Evolutionary conservation across 2,113 vertebrate genomes (phyloP).

Genomic region (Acanthochromis polyacanthus): DNA sequence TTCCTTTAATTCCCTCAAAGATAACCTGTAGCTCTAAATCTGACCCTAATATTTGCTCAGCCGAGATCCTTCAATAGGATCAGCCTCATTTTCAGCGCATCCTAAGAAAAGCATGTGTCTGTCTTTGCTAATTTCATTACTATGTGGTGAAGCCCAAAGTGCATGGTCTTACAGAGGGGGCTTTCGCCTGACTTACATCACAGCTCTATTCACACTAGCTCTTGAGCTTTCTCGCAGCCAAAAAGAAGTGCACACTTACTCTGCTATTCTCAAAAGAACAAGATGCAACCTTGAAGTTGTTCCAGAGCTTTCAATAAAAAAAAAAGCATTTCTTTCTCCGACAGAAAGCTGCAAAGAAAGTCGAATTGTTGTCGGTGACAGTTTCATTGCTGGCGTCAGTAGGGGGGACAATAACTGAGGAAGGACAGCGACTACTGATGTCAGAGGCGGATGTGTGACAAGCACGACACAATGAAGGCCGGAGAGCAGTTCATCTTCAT

Average conservation of each 20-base stretch:
- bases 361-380: constrained; percentile 52
- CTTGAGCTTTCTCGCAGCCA: constrained; percentile 20
- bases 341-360: constrained; percentile 38
- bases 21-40: constrained; percentile 6
- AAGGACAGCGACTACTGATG: constrained; percentile 57
- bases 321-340: constrained; percentile 16
- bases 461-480: constrained; percentile 27
- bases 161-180: constrained; percentile 38
- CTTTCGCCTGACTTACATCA: constrained; percentile 53
- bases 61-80: constrained; percentile 8
- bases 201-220: constrained; percentile 35
- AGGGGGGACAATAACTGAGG: constrained; percentile 43
- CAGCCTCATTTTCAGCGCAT: background rate
- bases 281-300: constrained; percentile 68
- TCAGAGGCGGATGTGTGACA: constrained; percentile 46
- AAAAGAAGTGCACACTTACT: constrained; percentile 40
- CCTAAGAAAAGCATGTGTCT: constrained; percentile 2
- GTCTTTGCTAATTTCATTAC: constrained; percentile 26
- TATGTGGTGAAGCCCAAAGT: constrained; percentile 38
- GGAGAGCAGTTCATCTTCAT: background rate
- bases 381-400: constrained; percentile 61
- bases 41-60: constrained; percentile 1
- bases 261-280: constrained; percentile 52
- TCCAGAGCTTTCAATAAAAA: constrained; percentile 52
- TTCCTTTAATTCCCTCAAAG: constrained; percentile 41